Percentiles rank a stretch among this genome's conserved stretches.
Evolutionary conservation across 2,113 vertebrate genomes (phyloP).

Genomic region (Beaufortia kweichowensis): DNA sequence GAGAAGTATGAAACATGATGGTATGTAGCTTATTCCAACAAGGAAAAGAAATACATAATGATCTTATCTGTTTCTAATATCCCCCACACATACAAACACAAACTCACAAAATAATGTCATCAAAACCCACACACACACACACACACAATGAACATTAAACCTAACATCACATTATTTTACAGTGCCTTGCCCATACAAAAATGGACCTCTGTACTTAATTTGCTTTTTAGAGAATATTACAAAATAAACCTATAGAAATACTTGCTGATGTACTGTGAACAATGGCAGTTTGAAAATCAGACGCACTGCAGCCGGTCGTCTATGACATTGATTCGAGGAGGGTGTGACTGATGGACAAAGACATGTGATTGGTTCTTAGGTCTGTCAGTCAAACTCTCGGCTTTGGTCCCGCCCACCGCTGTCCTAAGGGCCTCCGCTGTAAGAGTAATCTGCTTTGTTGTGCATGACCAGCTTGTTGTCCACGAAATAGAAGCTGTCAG

Average conservation of each 20-base stretch:
- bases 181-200: slow-evolving; percentile 18
- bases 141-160: slow-evolving; percentile 37
- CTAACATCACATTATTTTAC: slow-evolving; percentile 5
- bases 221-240: background rate
- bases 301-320: slow-evolving; percentile 36
- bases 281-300: slow-evolving; percentile 43
- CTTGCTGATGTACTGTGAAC: slow-evolving; percentile 53
- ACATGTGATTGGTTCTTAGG: slow-evolving; percentile 46
- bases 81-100: slow-evolving; percentile 5
- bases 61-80: slow-evolving; percentile 5
- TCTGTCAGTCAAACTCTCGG: slow-evolving; percentile 54
- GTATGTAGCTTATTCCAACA: slow-evolving; percentile 14
- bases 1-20: slow-evolving; percentile 21
- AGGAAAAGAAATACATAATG: slow-evolving; percentile 21
- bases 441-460: slow-evolving; percentile 99
- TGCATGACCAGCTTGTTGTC: slow-evolving; percentile 99
- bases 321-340: slow-evolving; percentile 56
- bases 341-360: slow-evolving; percentile 45
- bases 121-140: slow-evolving; percentile 17
- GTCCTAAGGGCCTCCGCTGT: slow-evolving; percentile 87
- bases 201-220: background rate
- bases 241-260: slow-evolving; percentile 28
- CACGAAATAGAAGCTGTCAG: slow-evolving; percentile 99
- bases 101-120: background rate
- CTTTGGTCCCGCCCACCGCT: slow-evolving; percentile 20